Percentiles rank a stretch among this genome's conserved stretches.
Evolutionary conservation across 2,888 invertebrate genomes (phyloP).

Genomic region (Criorhina ranunculi): DNA sequence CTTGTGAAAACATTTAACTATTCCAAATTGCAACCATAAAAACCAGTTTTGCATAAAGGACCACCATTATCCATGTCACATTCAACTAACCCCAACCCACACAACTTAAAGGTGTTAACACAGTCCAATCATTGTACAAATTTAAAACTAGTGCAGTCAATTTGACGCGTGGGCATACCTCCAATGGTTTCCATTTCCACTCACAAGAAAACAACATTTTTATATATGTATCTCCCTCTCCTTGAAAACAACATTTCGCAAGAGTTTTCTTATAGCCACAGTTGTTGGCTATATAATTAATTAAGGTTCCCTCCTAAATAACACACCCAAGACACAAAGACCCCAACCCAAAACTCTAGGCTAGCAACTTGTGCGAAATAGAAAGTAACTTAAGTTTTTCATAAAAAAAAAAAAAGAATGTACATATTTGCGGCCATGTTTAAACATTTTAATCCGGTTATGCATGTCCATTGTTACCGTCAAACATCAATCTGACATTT

Average conservation of each 20-base stretch:
- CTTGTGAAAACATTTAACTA: too few relatives aligned
- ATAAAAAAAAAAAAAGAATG: constrained; percentile 14
- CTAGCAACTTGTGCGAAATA: constrained; percentile 45
- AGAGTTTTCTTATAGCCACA: constrained; percentile 8
- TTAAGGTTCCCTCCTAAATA: constrained; percentile 12
- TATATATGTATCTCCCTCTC: constrained; percentile 3
- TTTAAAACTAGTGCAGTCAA: constrained; percentile 55
- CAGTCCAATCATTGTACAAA: constrained; percentile 34
- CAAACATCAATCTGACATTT: constrained; percentile 35
- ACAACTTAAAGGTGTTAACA: constrained; percentile 43
- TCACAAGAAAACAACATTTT: constrained; percentile 31
- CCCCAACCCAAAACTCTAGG: background rate
- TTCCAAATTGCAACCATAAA: too few relatives aligned
- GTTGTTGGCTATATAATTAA: constrained; percentile 6
- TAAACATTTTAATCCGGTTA: constrained; percentile 42
- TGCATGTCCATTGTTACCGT: constrained; percentile 28
- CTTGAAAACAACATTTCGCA: constrained; percentile 60
- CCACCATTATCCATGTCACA: constrained; percentile 18
- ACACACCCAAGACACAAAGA: constrained; percentile 50
- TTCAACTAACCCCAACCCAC: constrained; percentile 35
- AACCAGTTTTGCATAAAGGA: constrained; percentile 16
- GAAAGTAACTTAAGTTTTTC: constrained; percentile 44
- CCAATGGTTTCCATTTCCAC: constrained; percentile 41
- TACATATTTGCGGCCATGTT: background rate
- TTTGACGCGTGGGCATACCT: constrained; percentile 57